Conservation (phyloP, 2,113 vertebrate genomes). For the Heptranchias perlo region DNA sequence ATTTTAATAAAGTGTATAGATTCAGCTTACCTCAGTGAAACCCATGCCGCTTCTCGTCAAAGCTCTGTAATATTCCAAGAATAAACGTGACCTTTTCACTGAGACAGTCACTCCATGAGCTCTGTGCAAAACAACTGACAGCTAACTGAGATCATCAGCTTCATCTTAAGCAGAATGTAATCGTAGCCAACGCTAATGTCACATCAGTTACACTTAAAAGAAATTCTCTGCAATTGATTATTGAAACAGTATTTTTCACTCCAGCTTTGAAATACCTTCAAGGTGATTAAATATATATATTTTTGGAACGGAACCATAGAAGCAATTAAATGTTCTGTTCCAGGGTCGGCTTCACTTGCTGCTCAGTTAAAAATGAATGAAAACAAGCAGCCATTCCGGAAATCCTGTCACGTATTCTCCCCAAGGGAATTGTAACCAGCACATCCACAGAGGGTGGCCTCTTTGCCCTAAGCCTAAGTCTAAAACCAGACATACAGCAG, state of each 20-base stretch:
- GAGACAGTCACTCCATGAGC: background rate
- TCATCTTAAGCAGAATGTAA: background rate
- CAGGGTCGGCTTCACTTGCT: background rate
- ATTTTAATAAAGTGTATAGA: background rate
- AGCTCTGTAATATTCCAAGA: background rate
- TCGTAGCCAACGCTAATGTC: background rate
- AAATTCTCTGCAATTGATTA: background rate
- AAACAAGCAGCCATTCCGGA: background rate
- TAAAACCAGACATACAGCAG: background rate
- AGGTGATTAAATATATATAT: background rate
- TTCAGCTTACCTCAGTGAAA: background rate
- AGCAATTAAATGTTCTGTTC: background rate
- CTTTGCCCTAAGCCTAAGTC: background rate
- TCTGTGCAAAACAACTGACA: background rate
- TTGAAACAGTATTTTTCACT: background rate
- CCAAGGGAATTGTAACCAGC: background rate
- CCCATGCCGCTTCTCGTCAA: background rate
- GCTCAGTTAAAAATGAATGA: background rate
- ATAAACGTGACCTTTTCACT: slow-evolving; percentile 17
- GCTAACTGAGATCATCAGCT: background rate
- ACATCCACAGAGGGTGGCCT: background rate
- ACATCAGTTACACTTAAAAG: background rate
- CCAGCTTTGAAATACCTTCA: background rate
- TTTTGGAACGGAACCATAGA: background rate
- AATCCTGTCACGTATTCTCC: background rate